A percentile compares a stretch with the other conserved stretches of the same genome.
These are phyloP conservation scores for Meteorus colon DNA, from an alignment of 2,888 invertebrate genomes.

Conservation along the genomic window DNA sequence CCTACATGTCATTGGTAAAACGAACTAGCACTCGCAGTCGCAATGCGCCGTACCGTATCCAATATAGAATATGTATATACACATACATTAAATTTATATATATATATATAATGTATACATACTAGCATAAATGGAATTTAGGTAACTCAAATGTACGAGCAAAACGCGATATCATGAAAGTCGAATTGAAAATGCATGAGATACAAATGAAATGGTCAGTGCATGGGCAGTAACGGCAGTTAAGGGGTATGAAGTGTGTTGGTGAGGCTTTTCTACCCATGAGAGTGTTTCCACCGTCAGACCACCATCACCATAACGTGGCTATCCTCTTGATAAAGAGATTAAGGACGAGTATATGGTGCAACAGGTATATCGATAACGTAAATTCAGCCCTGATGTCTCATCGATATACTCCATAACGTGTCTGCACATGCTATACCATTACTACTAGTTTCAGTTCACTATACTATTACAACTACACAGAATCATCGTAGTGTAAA, in stretches of 20 bases:
- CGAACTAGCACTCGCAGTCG: conserved; percentile 41
- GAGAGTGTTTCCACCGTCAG: neutral
- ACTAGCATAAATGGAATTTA: conserved; percentile 21
- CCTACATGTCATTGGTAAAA: conserved; percentile 8
- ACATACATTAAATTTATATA: neutral
- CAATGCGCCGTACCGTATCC: conserved; percentile 42
- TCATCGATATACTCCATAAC: conserved; percentile 9
- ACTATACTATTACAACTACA: conserved; percentile 1
- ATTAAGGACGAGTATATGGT: conserved; percentile 51
- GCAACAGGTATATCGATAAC: conserved; percentile 57
- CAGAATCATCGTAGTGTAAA: neutral
- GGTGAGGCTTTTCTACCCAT: neutral
- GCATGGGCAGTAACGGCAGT: neutral
- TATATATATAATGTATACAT: neutral
- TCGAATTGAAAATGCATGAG: conserved; percentile 56
- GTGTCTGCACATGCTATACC: neutral
- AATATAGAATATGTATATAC: neutral
- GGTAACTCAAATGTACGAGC: conserved; percentile 47
- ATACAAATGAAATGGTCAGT: conserved; percentile 41
- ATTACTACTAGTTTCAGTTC: neutral
- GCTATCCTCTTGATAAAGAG: conserved; percentile 54
- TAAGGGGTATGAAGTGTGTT: neutral
- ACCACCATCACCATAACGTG: conserved; percentile 14
- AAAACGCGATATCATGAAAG: conserved; percentile 39
- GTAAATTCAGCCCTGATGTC: conserved; percentile 46